Base-by-base conservation (phyloP, 2,888 invertebrate species). In the Stomorhina lunata region DNA sequence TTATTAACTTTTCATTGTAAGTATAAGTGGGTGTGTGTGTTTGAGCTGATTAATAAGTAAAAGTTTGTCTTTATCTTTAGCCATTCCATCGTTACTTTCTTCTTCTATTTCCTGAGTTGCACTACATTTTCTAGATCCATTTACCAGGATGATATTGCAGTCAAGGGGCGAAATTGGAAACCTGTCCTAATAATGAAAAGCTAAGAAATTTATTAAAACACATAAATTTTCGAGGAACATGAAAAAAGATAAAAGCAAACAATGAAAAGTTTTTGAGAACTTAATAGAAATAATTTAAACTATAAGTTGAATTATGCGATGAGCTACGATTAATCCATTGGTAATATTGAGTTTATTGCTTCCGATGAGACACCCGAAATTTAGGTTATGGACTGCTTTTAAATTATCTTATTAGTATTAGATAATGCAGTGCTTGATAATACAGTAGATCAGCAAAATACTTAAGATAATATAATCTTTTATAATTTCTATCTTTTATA, bases 11-110 rank as follows among this genome's bases (percentile, higher is more conserved):
- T 37, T 37, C 2, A 12, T 15, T 15, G 12, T 22, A 22, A 63
- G 63, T 63, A 73, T 73, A 63, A 73, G 63, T 40, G 72, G 63
- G 53, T 61, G 73, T 53, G 63, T 73, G 2, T 29, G 15, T 43
- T 32, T 63, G 57, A n/a, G n/a, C n/a, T 72, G 57, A 57, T 48
- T 37, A 79, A 72, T 72, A 79, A 79, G 79, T 79, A 79, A 79
- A 79, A 79, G 79, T 79, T 72, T 68, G n/a, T n/a, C n/a, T 79
- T 63, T 55, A 4, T 57, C n/a, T n/a, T n/a, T n/a, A n/a, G n/a
- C n/a, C n/a, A n/a, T n/a, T n/a, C n/a, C n/a, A n/a, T 29, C 55
- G 63, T 27, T 68, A 75, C 68, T 69, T 80, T 80, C 66, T 71
- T 66, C 34, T 48, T 25, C 29, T 57, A 45, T n/a, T 43, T 12